Evolutionary conservation across 2,797 vertebrate genomes (phyloP).

Genomic region (Gymnopithys bicolor): DNA sequence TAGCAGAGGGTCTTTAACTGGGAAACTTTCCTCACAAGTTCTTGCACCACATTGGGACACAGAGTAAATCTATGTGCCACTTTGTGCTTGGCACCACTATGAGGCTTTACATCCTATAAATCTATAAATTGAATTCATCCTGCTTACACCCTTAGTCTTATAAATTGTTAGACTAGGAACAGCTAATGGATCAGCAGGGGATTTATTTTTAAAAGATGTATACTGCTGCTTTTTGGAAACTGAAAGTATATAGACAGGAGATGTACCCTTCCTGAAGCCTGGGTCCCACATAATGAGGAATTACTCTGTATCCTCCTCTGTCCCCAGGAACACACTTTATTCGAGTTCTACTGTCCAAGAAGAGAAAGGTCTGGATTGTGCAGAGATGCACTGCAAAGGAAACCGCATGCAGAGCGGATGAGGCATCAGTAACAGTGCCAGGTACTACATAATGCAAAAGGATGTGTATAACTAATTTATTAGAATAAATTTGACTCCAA

Average conservation of each 20-base stretch:
- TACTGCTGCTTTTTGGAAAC: conserved; percentile 25
- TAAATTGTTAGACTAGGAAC: conserved; percentile 52
- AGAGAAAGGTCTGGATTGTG: neutral
- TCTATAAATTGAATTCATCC: conserved; percentile 68
- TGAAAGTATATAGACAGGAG: neutral
- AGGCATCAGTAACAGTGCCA: conserved; percentile 13
- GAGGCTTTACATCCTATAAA: conserved; percentile 43
- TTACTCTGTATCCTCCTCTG: neutral
- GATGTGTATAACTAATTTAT: conserved; percentile 63
- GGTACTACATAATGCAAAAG: conserved; percentile 62
- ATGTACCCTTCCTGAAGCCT: neutral
- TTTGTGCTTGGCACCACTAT: conserved; percentile 49
- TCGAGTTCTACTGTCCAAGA: neutral
- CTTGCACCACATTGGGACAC: neutral
- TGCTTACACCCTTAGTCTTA: conserved; percentile 58
- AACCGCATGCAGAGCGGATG: neutral
- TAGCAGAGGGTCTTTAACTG: neutral
- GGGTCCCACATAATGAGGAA: neutral
- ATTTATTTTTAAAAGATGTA: conserved; percentile 67
- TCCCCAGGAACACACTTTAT: neutral
- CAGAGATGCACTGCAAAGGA: conserved; percentile 22
- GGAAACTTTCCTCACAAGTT: neutral
- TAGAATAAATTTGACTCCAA: conserved; percentile 26
- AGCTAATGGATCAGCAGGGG: conserved; percentile 58
- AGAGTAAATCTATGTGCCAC: neutral